phyloP scores from a whole-genome alignment of 2,113 vertebrate species.

The Paraplagusia blochii region DNA sequence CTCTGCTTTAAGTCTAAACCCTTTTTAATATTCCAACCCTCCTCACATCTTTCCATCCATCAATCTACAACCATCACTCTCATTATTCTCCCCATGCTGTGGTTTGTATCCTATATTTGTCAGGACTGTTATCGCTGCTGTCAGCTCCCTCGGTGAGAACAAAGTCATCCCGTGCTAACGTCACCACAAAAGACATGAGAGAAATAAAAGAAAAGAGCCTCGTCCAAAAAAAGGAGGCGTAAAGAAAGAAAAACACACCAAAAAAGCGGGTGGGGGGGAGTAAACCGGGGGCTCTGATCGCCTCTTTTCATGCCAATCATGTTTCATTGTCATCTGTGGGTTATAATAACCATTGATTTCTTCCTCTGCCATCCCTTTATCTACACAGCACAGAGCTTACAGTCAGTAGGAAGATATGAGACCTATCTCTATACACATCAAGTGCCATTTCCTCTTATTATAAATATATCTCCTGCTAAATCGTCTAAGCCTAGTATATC shows the following conservation, averaged over 20 bases:
- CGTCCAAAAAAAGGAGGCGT: conserved; percentile 41
- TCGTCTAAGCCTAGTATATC: conserved; percentile 70
- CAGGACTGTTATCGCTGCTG: conserved; percentile 76
- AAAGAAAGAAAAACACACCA: conserved; percentile 35
- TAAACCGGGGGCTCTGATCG: conserved; percentile 54
- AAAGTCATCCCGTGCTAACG: conserved; percentile 75
- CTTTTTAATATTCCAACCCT: conserved; percentile 36
- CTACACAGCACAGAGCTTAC: conserved; percentile 68
- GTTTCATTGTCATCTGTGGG: conserved; percentile 68
- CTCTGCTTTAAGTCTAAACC: conserved; percentile 43
- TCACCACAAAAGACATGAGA: conserved; percentile 71
- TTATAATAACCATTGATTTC: conserved; percentile 66
- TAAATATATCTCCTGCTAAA: conserved; percentile 71
- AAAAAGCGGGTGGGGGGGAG: conserved; percentile 46
- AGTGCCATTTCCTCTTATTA: conserved; percentile 62
- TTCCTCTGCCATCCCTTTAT: conserved; percentile 62
- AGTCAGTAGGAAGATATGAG: conserved; percentile 63
- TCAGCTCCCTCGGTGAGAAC: conserved; percentile 75
- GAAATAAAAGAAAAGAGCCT: conserved; percentile 69
- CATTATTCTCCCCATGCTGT: conserved; percentile 72
- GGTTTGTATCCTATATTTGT: conserved; percentile 74
- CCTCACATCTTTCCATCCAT: conserved; percentile 42
- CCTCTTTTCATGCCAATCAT: conserved; percentile 65
- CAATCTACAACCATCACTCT: conserved; percentile 50
- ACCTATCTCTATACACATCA: conserved; percentile 76